Evolutionary conservation across 1,140 invertebrate genomes (phyloP).

Genomic region (Riptortus pedestris): DNA sequence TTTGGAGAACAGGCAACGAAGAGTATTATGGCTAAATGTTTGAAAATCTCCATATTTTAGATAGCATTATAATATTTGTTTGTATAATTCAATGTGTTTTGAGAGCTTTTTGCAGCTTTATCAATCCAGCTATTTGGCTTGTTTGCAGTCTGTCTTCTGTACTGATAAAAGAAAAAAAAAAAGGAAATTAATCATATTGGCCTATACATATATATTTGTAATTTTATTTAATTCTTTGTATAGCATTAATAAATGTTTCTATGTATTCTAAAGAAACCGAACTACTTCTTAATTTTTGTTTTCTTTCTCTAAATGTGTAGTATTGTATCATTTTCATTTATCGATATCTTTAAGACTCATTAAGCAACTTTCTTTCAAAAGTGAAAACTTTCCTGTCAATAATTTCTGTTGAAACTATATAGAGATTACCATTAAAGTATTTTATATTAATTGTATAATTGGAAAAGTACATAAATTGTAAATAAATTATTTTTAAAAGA

Average conservation of each 20-base stretch:
- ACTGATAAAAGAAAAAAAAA: background rate
- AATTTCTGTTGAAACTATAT: constrained; percentile 2
- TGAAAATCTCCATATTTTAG: background rate
- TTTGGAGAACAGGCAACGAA: too few species aligned
- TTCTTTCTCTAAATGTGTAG: too few species aligned
- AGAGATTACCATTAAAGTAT: constrained; percentile 13
- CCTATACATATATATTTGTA: background rate
- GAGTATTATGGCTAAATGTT: too few species aligned
- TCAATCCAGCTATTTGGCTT: background rate
- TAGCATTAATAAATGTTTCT: too few species aligned
- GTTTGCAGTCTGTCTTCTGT: constrained; percentile 14
- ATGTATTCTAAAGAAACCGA: too few species aligned
- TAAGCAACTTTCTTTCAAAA: background rate
- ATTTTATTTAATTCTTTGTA: too few species aligned
- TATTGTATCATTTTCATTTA: too few species aligned
- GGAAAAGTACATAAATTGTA: constrained; percentile 13
- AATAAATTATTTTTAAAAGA: constrained; percentile 19
- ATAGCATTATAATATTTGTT: background rate
- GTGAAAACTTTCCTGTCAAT: background rate
- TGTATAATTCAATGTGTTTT: constrained; percentile 9
- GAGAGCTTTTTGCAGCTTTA: constrained; percentile 7
- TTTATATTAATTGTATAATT: constrained; percentile 17
- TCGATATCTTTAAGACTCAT: too few species aligned
- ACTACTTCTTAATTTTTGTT: too few species aligned
- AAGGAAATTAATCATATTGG: too few species aligned